Conservation (phyloP, 2,113 vertebrate species). For the Vulpes vulpes region DNA sequence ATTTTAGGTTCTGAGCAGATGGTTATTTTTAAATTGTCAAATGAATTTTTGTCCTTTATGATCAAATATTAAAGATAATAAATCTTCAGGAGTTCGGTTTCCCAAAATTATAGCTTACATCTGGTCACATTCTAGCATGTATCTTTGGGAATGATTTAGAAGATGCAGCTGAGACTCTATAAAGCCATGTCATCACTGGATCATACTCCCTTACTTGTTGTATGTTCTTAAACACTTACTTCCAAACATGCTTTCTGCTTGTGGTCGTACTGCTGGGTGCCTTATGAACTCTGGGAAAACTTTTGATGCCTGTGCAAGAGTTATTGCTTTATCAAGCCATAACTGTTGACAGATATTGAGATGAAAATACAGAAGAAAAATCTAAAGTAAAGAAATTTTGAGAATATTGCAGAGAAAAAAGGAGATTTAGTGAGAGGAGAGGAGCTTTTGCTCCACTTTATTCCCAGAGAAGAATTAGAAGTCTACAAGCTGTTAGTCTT, state of each 20-base stretch:
- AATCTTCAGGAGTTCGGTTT: constrained; percentile 26
- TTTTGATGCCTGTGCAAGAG: background rate
- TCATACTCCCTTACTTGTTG: background rate
- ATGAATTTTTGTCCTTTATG: constrained; percentile 2
- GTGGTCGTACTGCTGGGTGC: background rate
- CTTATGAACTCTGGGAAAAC: background rate
- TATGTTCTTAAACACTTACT: background rate
- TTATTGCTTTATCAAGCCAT: background rate
- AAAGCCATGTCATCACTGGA: background rate
- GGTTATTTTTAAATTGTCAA: constrained; percentile 55
- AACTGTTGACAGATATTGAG: background rate
- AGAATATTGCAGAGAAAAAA: background rate
- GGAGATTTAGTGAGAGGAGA: background rate
- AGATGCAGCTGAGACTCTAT: background rate
- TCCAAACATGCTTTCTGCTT: background rate
- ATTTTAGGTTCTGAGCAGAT: constrained; percentile 2
- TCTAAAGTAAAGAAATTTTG: background rate
- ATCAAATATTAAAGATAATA: constrained; percentile 57
- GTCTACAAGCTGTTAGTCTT: background rate
- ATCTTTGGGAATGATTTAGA: constrained; percentile 12
- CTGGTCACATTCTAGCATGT: background rate
- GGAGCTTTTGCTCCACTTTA: background rate
- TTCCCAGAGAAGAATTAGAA: background rate
- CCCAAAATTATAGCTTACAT: constrained; percentile 11
- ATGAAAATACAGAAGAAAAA: constrained; percentile 30